Evolutionary conservation across 2,888 invertebrate genomes (phyloP).

Genomic region (Parnassius mnemosyne): DNA sequence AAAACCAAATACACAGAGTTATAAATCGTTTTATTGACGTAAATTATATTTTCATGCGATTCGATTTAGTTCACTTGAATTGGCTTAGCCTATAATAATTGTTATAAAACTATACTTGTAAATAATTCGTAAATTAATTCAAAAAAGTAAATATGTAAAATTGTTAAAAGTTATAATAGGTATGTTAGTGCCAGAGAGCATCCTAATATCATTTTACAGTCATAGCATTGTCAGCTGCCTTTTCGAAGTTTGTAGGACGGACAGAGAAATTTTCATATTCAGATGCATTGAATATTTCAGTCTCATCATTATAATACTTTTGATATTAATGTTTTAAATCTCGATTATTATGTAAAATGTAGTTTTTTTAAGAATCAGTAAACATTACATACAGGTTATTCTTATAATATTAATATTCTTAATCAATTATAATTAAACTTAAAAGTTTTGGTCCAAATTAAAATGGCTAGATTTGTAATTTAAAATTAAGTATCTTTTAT

Average conservation of each 20-base stretch:
- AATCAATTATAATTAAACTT: not conserved
- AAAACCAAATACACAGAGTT: too few relatives aligned
- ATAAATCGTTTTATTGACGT: too few relatives aligned
- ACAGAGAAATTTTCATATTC: slow-evolving; percentile 1
- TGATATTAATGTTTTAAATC: slow-evolving; percentile 4
- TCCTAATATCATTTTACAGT: not conserved
- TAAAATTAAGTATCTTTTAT: slow-evolving; percentile 32
- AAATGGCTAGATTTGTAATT: slow-evolving; percentile 9
- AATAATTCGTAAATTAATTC: slow-evolving; percentile 13
- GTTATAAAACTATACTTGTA: slow-evolving; percentile 11
- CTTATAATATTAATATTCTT: slow-evolving; percentile 1
- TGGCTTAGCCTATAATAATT: slow-evolving; percentile 10
- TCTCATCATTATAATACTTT: slow-evolving; percentile 16
- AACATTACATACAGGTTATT: slow-evolving; percentile 1
- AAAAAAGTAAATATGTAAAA: slow-evolving; percentile 17
- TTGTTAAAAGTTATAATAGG: slow-evolving; percentile 10
- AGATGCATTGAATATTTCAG: slow-evolving; percentile 2
- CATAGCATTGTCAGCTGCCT: slow-evolving; percentile 10
- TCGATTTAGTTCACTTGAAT: slow-evolving; percentile 13
- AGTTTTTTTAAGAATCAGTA: not conserved
- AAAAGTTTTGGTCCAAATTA: slow-evolving; percentile 28
- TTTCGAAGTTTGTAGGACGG: slow-evolving; percentile 14
- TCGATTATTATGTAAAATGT: too few relatives aligned
- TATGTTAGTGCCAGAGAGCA: slow-evolving; percentile 23
- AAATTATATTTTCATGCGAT: not conserved